These are phyloP conservation scores for Mastigias papua DNA, from an alignment of 30 jellyfish, hydroid and myxozoan species.

Conservation along the genomic window DNA sequence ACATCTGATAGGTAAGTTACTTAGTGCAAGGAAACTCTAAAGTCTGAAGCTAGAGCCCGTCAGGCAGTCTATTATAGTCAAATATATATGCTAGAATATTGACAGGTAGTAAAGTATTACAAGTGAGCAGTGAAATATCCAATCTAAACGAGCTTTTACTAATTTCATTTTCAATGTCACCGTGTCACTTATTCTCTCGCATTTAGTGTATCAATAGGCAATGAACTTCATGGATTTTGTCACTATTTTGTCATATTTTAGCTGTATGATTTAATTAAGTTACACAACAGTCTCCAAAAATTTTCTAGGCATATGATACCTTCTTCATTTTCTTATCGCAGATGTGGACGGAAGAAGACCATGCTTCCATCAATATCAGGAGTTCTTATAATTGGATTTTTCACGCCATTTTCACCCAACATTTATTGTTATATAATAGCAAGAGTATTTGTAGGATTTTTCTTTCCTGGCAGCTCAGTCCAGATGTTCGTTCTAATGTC, in stretches of 20 bases:
- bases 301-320: background rate
- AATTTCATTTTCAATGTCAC: background rate
- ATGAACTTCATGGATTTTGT: background rate
- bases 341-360: constrained; percentile 80
- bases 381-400: constrained; percentile 36
- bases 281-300: background rate
- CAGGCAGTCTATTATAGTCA: no score
- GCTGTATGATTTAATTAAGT: background rate
- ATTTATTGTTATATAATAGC: constrained; percentile 49
- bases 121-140: no score
- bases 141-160: no score
- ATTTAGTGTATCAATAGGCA: background rate
- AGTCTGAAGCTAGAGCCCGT: no score
- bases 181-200: background rate
- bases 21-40: no score
- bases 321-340: background rate
- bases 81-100: no score
- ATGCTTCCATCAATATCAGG: constrained; percentile 69
- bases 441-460: constrained; percentile 76
- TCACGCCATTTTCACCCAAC: constrained; percentile 82
- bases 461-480: constrained; percentile 77
- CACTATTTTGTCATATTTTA: background rate
- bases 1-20: constrained; percentile 71
- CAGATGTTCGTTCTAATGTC: constrained; percentile 77
- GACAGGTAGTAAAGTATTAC: no score